phyloP scores from a whole-genome alignment of 2,797 vertebrate species.

The Bradypodion ventrale region DNA sequence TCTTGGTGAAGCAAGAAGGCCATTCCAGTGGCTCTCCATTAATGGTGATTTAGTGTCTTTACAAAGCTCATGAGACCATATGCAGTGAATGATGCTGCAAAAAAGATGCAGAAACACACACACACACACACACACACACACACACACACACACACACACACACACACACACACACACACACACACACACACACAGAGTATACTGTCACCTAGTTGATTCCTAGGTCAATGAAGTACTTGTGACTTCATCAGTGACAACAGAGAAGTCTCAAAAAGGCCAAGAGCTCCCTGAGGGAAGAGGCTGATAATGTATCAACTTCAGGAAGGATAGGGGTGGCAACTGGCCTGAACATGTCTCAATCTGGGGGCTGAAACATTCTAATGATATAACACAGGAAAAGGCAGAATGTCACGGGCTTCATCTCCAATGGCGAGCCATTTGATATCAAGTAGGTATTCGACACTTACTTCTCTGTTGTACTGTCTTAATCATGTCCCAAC shows the following conservation, averaged over 20 bases:
- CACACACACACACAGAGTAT: not conserved
- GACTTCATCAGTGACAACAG: slow-evolving; percentile 39
- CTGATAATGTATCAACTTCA: slow-evolving; percentile 16
- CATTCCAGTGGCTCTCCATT: not conserved
- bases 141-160: too few relatives aligned
- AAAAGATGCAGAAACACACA: not conserved
- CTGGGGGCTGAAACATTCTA: not conserved
- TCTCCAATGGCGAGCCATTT: slow-evolving; percentile 29
- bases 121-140: too few relatives aligned
- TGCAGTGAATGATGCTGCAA: not conserved
- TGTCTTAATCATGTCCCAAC: too few relatives aligned
- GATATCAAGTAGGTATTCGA: slow-evolving; percentile 28
- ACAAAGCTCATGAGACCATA: not conserved
- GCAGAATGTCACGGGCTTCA: slow-evolving; percentile 13
- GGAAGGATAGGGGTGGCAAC: not conserved
- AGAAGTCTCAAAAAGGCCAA: slow-evolving; percentile 20
- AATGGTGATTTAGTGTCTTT: not conserved
- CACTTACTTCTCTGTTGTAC: not conserved
- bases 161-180: too few relatives aligned
- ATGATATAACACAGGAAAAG: not conserved
- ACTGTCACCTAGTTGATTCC: slow-evolving; percentile 9
- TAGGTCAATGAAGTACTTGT: slow-evolving; percentile 14
- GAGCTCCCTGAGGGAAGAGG: not conserved
- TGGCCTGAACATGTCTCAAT: slow-evolving; percentile 26
- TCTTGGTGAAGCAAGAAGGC: not conserved